phyloP scores from a whole-genome alignment of 2,888 invertebrate species.

The Mesopsocus fuscifrons region DNA sequence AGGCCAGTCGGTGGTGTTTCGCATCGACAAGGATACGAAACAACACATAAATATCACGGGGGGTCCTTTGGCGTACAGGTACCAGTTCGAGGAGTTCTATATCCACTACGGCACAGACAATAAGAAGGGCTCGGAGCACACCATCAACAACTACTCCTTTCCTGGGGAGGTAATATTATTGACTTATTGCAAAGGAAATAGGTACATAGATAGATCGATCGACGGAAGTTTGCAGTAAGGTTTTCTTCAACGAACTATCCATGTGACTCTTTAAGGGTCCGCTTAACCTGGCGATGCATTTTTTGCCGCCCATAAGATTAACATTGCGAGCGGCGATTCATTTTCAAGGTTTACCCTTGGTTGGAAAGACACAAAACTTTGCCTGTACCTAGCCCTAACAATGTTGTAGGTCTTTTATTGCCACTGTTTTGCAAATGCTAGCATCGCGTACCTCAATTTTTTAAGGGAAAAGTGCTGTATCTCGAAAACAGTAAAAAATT shows the following conservation, averaged over 20 bases:
- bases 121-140: constrained; percentile 86
- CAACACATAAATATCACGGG: constrained; percentile 89
- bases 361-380: too few relatives aligned
- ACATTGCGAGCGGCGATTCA: too few relatives aligned
- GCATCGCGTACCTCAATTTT: too few relatives aligned
- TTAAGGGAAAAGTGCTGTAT: too few relatives aligned
- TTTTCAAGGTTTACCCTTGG: too few relatives aligned
- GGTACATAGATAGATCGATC: neutral
- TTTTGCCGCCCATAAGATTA: too few relatives aligned
- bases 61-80: constrained; percentile 87
- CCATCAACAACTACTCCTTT: constrained; percentile 84
- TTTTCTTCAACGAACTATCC: neutral
- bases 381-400: too few relatives aligned
- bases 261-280: too few relatives aligned
- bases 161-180: constrained; percentile 76
- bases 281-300: too few relatives aligned
- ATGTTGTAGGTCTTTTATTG: too few relatives aligned
- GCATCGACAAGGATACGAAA: constrained; percentile 76
- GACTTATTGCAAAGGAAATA: constrained; percentile 5
- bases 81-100: constrained; percentile 89
- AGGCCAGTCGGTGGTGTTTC: constrained; percentile 83
- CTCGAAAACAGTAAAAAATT: too few relatives aligned
- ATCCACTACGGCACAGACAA: constrained; percentile 87
- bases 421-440: too few relatives aligned
- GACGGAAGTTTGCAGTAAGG: neutral